Evolutionary conservation across 2,797 vertebrate genomes (phyloP).

Genomic region (Sebastes ruberrimus): DNA sequence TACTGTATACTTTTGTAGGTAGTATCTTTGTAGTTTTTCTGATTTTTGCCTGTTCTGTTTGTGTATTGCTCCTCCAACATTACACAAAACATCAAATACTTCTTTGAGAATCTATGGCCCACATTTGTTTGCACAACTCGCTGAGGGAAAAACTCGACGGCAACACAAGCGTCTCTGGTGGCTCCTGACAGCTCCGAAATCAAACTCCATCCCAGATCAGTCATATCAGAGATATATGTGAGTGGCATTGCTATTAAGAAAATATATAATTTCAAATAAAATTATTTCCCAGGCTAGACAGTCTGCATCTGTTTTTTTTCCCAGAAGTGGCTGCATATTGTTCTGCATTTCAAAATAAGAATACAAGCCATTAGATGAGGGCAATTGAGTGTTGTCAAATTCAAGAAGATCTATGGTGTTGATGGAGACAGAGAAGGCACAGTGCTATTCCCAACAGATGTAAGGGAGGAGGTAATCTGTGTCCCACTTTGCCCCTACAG

Average conservation of each 20-base stretch:
- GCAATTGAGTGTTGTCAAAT: slow-evolving; percentile 74
- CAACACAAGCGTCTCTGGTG: slow-evolving; percentile 11
- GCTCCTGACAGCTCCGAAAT: slow-evolving; percentile 43
- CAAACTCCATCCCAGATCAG: slow-evolving; percentile 49
- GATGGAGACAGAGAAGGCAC: slow-evolving; percentile 39
- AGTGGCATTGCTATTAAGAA: slow-evolving; percentile 41
- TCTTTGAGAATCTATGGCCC: slow-evolving; percentile 23
- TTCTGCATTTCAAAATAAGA: slow-evolving; percentile 59
- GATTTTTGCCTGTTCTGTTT: slow-evolving; percentile 21
- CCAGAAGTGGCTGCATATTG: slow-evolving; percentile 46
- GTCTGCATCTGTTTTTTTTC: slow-evolving; percentile 41
- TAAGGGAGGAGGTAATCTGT: slow-evolving; percentile 40
- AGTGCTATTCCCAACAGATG: slow-evolving; percentile 36
- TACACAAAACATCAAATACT: slow-evolving; percentile 44
- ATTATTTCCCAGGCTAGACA: slow-evolving; percentile 37
- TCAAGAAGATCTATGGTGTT: slow-evolving; percentile 67
- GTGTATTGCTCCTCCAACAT: slow-evolving; percentile 14
- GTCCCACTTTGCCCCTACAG: slow-evolving; percentile 28
- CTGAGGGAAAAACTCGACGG: slow-evolving; percentile 2
- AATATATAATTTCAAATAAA: slow-evolving; percentile 45
- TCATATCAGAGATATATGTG: slow-evolving; percentile 13
- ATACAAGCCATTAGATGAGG: slow-evolving; percentile 66
- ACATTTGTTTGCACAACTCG: slow-evolving; percentile 38
- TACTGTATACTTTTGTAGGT: slow-evolving; percentile 22
- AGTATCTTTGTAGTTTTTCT: slow-evolving; percentile 17